These are phyloP conservation scores for Alosa sapidissima DNA, from an alignment of 2,797 vertebrate species.

Conservation along the genomic window DNA sequence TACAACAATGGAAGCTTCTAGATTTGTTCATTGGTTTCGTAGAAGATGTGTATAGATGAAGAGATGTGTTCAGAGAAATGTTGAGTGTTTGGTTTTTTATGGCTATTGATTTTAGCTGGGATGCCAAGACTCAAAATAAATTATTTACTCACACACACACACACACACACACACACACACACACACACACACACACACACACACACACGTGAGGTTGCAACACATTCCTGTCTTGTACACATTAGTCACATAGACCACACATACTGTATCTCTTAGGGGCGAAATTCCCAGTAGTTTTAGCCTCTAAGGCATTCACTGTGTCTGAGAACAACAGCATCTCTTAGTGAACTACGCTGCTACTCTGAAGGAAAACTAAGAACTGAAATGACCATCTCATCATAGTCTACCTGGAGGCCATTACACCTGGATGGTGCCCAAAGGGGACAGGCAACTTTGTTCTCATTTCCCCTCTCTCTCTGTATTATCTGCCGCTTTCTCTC, in stretches of 20 bases:
- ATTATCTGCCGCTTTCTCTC: background rate
- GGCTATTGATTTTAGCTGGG: too few species aligned
- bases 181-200: background rate
- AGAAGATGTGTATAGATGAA: too few species aligned
- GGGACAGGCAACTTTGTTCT: background rate
- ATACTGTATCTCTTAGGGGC: background rate
- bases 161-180: slow-evolving; percentile 7
- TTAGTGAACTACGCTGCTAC: background rate
- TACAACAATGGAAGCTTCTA: too few species aligned
- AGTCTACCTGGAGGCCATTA: background rate
- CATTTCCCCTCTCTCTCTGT: background rate
- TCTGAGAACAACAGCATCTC: background rate
- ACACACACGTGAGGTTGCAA: background rate
- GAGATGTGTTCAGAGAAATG: too few species aligned
- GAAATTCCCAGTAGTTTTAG: too few species aligned
- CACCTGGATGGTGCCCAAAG: background rate
- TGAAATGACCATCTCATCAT: background rate
- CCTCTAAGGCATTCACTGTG: too few species aligned
- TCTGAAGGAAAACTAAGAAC: background rate
- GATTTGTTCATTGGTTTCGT: too few species aligned
- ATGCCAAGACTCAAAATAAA: too few species aligned
- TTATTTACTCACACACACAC: background rate
- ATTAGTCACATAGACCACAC: background rate
- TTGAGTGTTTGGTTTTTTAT: background rate
- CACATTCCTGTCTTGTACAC: background rate